Evolutionary conservation across 2,888 invertebrate species (phyloP).

Genomic region (Malachius bipustulatus): DNA sequence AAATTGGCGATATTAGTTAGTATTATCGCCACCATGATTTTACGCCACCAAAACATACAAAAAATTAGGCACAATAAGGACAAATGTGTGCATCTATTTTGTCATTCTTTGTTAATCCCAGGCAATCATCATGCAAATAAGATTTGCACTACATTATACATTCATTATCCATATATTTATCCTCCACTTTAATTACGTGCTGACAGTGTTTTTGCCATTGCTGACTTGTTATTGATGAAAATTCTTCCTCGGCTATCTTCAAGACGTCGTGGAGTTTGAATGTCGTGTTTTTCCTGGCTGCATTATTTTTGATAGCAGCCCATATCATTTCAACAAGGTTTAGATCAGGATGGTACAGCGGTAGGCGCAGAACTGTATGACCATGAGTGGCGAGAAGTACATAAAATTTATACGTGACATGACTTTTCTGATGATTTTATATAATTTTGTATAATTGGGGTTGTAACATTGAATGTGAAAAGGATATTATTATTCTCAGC

Average conservation of each 20-base stretch:
- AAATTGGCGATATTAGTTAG: no score
- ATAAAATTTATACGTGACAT: background rate
- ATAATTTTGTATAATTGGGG: conserved; percentile 1
- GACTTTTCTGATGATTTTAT: background rate
- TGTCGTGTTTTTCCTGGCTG: background rate
- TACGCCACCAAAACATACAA: no score
- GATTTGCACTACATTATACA: no score
- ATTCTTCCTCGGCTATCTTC: conserved; percentile 1
- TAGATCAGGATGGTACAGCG: conserved; percentile 1
- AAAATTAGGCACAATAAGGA: no score
- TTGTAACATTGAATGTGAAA: background rate
- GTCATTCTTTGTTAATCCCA: no score
- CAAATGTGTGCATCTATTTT: no score
- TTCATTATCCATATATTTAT: no score
- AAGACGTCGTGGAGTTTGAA: background rate
- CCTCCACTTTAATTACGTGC: conserved; percentile 1
- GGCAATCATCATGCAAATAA: no score
- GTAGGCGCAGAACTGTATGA: background rate
- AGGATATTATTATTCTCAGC: background rate
- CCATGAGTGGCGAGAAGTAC: background rate
- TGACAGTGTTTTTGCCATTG: background rate
- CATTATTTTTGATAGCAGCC: background rate
- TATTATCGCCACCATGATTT: no score
- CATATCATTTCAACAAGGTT: background rate
- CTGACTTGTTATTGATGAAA: background rate